Evolutionary conservation across 2,888 invertebrate species (phyloP).

Genomic region (Steromphala cineraria): DNA sequence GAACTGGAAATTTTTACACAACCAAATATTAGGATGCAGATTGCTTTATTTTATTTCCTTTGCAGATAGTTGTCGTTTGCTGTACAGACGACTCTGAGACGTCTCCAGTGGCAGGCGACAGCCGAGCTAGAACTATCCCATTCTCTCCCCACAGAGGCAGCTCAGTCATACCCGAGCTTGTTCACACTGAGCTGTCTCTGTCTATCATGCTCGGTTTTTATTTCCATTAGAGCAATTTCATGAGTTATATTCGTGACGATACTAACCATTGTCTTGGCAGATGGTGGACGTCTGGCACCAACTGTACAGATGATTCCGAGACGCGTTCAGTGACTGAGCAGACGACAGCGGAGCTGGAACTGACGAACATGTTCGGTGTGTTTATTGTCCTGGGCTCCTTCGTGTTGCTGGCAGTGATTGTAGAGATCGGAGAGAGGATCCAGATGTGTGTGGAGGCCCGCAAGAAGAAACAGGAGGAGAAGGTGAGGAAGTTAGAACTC

Average conservation of each 20-base stretch:
- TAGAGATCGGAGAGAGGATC: conserved; percentile 47
- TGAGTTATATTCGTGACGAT: not conserved
- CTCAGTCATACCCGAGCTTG: no score
- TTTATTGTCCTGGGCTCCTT: conserved; percentile 61
- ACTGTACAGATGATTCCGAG: conserved; percentile 50
- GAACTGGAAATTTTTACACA: no score
- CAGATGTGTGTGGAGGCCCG: not conserved
- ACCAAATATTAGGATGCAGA: no score
- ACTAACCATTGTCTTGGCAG: conserved; percentile 31
- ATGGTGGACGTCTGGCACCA: conserved; percentile 57
- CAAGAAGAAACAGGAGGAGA: not conserved
- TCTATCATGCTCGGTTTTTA: no score
- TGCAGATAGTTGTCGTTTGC: no score
- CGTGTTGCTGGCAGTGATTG: conserved; percentile 51
- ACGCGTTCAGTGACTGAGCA: conserved; percentile 45
- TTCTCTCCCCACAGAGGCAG: no score
- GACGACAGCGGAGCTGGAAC: conserved; percentile 60
- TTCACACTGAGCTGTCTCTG: no score
- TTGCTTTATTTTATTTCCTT: no score
- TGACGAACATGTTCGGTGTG: conserved; percentile 68
- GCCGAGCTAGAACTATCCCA: no score
- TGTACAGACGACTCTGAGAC: no score
- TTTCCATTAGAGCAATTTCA: no score
- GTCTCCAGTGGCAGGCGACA: no score
- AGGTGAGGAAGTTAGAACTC: not conserved